A percentile compares a stretch with the other conserved stretches of the same genome.
phyloP scores from a whole-genome alignment of 2,888 invertebrate species.

The Leucoptera coffeella region DNA sequence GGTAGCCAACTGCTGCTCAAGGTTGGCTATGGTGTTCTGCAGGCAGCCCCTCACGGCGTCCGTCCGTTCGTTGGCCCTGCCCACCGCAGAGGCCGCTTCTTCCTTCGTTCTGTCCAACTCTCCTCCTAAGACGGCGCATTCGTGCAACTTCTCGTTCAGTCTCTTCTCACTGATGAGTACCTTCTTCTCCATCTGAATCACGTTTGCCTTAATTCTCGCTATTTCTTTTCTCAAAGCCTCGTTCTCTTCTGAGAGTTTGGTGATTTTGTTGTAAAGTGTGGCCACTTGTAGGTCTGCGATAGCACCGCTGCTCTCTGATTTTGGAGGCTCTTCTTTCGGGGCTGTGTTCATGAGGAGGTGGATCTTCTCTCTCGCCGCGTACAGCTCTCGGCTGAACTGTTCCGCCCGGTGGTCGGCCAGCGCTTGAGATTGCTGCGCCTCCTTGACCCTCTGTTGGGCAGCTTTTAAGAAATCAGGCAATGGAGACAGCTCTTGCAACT shows the following conservation, averaged over 20 bases:
- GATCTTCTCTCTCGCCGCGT: conserved; percentile 56
- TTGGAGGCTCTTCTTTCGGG: conserved; percentile 13
- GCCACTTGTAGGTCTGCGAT: conserved; percentile 41
- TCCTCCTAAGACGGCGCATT: conserved; percentile 58
- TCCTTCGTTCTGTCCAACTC: conserved; percentile 62
- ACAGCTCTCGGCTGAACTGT: conserved; percentile 57
- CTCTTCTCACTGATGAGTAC: conserved; percentile 54
- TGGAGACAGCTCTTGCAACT: conserved; percentile 62
- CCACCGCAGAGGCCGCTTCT: conserved; percentile 61
- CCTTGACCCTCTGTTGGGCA: conserved; percentile 61
- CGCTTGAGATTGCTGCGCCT: conserved; percentile 61
- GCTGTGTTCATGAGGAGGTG: conserved; percentile 26
- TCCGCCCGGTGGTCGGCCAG: conserved; percentile 62
- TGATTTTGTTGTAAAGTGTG: conserved; percentile 32
- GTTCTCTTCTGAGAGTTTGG: conserved; percentile 45
- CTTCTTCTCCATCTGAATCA: conserved; percentile 52
- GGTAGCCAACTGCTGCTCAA: conserved; percentile 61
- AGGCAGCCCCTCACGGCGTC: conserved; percentile 63
- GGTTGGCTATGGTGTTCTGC: conserved; percentile 60
- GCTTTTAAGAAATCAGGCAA: conserved; percentile 64
- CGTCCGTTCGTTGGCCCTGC: conserved; percentile 59
- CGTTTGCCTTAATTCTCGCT: conserved; percentile 35
- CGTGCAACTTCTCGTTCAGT: conserved; percentile 62
- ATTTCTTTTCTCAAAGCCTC: conserved; percentile 32
- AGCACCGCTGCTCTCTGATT: no score